Percentiles rank a stretch among this genome's conserved stretches.
phyloP scores from a whole-genome alignment of 2,113 vertebrate species.

The Xenopus laevis region DNA sequence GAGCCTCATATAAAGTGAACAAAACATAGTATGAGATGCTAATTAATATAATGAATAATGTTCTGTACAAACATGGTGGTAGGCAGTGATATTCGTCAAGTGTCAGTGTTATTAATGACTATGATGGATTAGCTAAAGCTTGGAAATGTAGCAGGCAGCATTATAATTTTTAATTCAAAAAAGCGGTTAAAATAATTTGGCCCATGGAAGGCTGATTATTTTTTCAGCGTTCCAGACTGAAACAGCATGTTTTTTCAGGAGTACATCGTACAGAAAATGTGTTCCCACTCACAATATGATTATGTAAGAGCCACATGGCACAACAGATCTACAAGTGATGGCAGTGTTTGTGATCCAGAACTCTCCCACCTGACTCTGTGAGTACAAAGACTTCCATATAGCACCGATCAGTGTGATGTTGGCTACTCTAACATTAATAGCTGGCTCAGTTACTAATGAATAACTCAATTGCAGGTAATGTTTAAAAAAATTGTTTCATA shows the following conservation, averaged over 20 bases:
- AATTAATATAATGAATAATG: neutral
- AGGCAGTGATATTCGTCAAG: neutral
- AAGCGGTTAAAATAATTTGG: slow-evolving; percentile 1
- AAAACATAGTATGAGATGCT: neutral
- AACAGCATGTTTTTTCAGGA: slow-evolving; percentile 11
- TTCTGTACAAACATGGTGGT: neutral
- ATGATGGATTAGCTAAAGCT: neutral
- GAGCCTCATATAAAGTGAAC: too few species aligned
- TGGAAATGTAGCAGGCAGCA: neutral
- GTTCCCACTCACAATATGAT: slow-evolving; percentile 28
- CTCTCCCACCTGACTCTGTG: slow-evolving; percentile 16
- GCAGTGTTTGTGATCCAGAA: slow-evolving; percentile 18
- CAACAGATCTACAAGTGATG: slow-evolving; percentile 20
- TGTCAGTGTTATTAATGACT: neutral
- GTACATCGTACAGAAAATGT: slow-evolving; percentile 31
- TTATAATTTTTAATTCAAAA: neutral
- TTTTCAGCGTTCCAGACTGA: slow-evolving; percentile 1
- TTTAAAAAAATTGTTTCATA: too few species aligned
- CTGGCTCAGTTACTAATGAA: too few species aligned
- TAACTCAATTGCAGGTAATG: too few species aligned
- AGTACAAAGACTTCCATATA: slow-evolving; percentile 14
- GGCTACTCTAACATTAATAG: too few species aligned
- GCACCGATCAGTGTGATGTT: slow-evolving; percentile 8
- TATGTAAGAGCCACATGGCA: slow-evolving; percentile 38
- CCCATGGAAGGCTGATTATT: neutral